Base-by-base conservation (phyloP, 2,888 invertebrate genomes). In the Harpalus rufipes region DNA sequence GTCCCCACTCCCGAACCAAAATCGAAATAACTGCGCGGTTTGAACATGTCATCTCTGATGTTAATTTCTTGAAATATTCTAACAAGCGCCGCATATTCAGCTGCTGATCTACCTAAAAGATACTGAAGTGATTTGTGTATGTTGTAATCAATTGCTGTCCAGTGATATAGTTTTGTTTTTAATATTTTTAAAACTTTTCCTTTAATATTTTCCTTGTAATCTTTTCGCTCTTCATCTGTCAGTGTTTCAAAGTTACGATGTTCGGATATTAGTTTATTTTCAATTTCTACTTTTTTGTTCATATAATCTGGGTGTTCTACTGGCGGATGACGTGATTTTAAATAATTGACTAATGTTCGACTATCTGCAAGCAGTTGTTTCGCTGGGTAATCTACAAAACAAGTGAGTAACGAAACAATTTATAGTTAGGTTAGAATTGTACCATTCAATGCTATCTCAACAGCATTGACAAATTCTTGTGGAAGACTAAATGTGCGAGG, bases 1-100 rank as follows among this genome's bases (percentile, higher is more conserved):
- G 96, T 96, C 0, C 98, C 98, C 4, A 97, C 91, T 0, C 99
- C 99, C 5, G 98, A 97, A 0, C 98, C 99, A 90, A 97, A 97
- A 91, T 99, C 98, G 87, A 98, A 96, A 87, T 97, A 93, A 85
- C 94, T 94, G 85, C 93, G 91, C 0, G 98, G 98, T 85, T 92
- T 92, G 89, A 96, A 98, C 16, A 93, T 90, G 0, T 93, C 92
- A 89, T 95, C 92, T 81, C 94, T 92, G 58, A 89, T 89, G 78
- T 91, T 91, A 81, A 98, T 95, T 92, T 98, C 97, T 63, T 93
- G 92, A 59, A 98, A 93, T 78, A 97, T 93, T 88, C 93, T 93
- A 56, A 92, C 89, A 56, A 97, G 89, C 2, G 95, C 93, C 0
- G 95, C 94, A 91, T 96, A 98, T 87, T 98, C 97, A 0, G 94